phyloP scores from a whole-genome alignment of 2,888 invertebrate species.

The Lycia hirtaria region DNA sequence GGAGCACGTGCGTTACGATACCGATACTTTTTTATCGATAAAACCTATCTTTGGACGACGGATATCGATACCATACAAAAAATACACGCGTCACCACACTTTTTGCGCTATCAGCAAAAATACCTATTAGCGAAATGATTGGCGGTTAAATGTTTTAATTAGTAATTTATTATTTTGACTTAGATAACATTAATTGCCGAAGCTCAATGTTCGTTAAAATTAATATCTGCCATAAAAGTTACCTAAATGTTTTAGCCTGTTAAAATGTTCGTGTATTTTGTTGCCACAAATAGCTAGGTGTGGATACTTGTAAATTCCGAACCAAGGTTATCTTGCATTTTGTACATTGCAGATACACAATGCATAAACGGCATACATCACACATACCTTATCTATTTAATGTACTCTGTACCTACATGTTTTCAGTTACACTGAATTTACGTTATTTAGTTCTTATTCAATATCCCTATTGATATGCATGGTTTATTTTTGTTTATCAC shows the following conservation, averaged over 20 bases:
- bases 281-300: not conserved
- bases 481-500: too few relatives aligned
- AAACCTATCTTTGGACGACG: conserved; percentile 31
- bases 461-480: too few relatives aligned
- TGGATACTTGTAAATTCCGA: too few relatives aligned
- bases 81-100: conserved; percentile 56
- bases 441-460: too few relatives aligned
- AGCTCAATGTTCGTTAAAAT: conserved; percentile 43
- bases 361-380: too few relatives aligned
- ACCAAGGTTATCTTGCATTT: too few relatives aligned
- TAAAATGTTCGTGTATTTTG: conserved; percentile 1
- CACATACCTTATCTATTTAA: too few relatives aligned
- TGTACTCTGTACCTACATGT: too few relatives aligned
- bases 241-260: conserved; percentile 33
- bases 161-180: conserved; percentile 61
- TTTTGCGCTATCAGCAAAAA: conserved; percentile 60
- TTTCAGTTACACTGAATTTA: too few relatives aligned
- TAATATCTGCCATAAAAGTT: conserved; percentile 31
- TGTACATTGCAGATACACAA: too few relatives aligned
- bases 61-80: conserved; percentile 32
- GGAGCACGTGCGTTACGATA: conserved; percentile 58
- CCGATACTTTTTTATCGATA: conserved; percentile 47
- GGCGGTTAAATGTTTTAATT: conserved; percentile 67
- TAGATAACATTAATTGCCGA: conserved; percentile 59
- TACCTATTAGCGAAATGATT: conserved; percentile 60